Evolutionary conservation across 2,888 invertebrate species (phyloP), one percentile per base, ranked within the genome.

Genomic region (Herminia tarsipennalis): DNA sequence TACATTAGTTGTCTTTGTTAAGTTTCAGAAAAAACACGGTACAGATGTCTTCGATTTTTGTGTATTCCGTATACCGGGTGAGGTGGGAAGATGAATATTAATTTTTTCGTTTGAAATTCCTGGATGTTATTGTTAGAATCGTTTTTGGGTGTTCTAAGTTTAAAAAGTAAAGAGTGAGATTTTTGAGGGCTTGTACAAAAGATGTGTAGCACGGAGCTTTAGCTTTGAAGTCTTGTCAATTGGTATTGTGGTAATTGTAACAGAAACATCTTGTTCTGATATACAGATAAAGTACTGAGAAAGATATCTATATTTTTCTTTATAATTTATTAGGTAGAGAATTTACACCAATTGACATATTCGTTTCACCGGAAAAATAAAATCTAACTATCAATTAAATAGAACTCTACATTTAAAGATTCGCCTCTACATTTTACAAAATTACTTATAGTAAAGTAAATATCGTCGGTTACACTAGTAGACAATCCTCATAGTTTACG

Each of bases 401-500:
- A n/a, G n/a, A n/a, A n/a, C n/a, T n/a, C n/a, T n/a, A n/a, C n/a
- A n/a, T n/a, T n/a, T n/a, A n/a, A n/a, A n/a, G n/a, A n/a, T 12
- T 10, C 9, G 12, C 4, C 6, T 17, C 5, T 17, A 8, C 0
- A 14, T 30, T n/a, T 39, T 30, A 50, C 43, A 56, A 58, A 58
- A 54, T 58, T 48, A 36, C 43, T 49, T 27, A 37, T 27, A 56
- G 38, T 51, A 40, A 21, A 52, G 62, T 51, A 48, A 64, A 56
- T 29, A 49, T 29, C 43, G 38, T 51, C 29, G 25, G 37, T 59
- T 45, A 54, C 49, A 52, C 41, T 39, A 8, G 45, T 43, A 58
- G 62, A 66, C 64, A 66, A 60, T 62, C 62, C 42, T 56, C 56
- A 58, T 64, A 62, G 62, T 69, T 67, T 72, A 71, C 61, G 61